Conservation (phyloP, 2,888 invertebrate genomes). For the Phlogophora meticulosa region DNA sequence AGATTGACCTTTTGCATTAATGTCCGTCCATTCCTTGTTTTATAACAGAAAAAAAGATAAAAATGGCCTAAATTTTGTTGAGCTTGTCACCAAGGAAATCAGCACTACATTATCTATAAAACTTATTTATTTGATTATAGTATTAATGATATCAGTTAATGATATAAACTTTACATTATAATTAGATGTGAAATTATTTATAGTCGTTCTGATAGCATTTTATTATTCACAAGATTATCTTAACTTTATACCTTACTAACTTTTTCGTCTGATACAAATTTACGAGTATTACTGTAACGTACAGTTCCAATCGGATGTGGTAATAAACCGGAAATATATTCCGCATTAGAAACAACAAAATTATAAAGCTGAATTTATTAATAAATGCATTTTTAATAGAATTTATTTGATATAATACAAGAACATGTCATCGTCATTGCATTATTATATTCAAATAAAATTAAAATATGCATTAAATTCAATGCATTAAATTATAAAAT, state of each 20-base stretch:
- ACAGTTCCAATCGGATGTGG: not conserved
- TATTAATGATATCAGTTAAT: conserved; percentile 18
- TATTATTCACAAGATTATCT: conserved; percentile 24
- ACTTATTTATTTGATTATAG: not conserved
- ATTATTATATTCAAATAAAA: not conserved
- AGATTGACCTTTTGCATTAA: too few species aligned
- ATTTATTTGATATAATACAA: not conserved
- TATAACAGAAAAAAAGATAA: too few species aligned
- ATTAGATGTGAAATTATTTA: conserved; percentile 15
- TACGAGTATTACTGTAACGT: too few species aligned
- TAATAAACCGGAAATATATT: not conserved
- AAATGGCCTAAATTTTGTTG: too few species aligned
- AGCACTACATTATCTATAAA: not conserved
- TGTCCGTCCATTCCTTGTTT: too few species aligned
- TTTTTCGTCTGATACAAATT: conserved; percentile 9
- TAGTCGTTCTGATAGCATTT: conserved; percentile 18
- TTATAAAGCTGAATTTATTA: not conserved
- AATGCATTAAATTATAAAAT: conserved; percentile 7
- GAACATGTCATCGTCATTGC: not conserved
- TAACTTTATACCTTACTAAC: not conserved
- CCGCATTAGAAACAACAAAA: not conserved
- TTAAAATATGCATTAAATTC: not conserved
- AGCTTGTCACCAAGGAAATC: too few species aligned
- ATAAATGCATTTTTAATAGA: not conserved
- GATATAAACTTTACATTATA: conserved; percentile 1